These are phyloP conservation scores for Desoria tigrina DNA, from an alignment of 2,888 invertebrate genomes.

Conservation along the genomic window DNA sequence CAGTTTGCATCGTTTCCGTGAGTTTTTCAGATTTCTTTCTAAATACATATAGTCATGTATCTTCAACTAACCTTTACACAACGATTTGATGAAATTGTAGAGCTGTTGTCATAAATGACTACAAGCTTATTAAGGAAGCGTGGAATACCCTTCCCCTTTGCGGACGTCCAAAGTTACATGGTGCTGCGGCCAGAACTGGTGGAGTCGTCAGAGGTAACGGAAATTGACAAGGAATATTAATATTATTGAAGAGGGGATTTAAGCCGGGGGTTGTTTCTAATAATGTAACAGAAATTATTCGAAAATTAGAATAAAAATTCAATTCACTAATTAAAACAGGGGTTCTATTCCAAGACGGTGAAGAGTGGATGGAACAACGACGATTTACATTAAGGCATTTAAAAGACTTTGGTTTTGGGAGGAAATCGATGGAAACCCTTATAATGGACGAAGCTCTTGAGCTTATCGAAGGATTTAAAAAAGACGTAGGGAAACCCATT, in stretches of 20 bases:
- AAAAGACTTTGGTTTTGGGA: conserved; percentile 47
- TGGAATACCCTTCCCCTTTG: conserved; percentile 34
- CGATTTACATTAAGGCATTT: conserved; percentile 41
- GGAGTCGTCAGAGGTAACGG: conserved; percentile 27
- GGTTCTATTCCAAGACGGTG: conserved; percentile 45
- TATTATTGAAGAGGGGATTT: neutral
- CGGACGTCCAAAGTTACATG: conserved; percentile 37
- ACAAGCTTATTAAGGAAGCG: conserved; percentile 35
- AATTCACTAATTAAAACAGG: too few species aligned
- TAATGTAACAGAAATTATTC: neutral
- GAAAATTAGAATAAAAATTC: neutral
- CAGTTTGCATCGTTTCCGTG: conserved; percentile 28
- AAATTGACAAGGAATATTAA: conserved; percentile 4
- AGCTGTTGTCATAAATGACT: conserved; percentile 35
- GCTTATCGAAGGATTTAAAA: conserved; percentile 33
- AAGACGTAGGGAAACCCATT: conserved; percentile 40
- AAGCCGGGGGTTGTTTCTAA: neutral
- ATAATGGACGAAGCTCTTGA: conserved; percentile 44
- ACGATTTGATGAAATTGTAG: too few species aligned
- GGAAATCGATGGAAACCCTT: conserved; percentile 44
- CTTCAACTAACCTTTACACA: too few species aligned
- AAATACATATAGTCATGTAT: too few species aligned
- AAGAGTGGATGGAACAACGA: conserved; percentile 48
- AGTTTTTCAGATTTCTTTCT: too few species aligned
- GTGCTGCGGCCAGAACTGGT: conserved; percentile 34